Evolutionary conservation across 2,888 invertebrate genomes (phyloP), one percentile per base, ranked within the genome.

Genomic region (Cartodere bifasciata): DNA sequence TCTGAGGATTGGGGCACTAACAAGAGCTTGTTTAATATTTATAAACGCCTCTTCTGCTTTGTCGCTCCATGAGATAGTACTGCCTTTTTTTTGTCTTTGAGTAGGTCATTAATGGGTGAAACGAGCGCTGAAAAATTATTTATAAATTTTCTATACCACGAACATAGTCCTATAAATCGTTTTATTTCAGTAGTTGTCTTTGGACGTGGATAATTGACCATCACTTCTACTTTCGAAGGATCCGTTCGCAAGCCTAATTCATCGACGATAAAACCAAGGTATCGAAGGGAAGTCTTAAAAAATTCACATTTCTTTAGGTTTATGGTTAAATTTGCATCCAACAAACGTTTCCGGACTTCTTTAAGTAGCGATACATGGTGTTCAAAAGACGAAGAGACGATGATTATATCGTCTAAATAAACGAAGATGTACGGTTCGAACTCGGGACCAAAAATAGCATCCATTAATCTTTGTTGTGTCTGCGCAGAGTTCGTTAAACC

Each of bases 351-450:
- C 13, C 15, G 15, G 15, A 47, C 45, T 23, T 40, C 31, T 10
- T 26, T 12, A 7, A 49, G 33, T 3, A 47, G 16, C 5, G 21
- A 3, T 6, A 45, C 21, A 31, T 44, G 45, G 29, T 45, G 25
- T 28, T 43, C 40, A 31, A 43, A 45, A 11, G 37, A 36, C 5
- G 33, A 12, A 4, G 42, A 35, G 4, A 29, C 34, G 4, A 49
- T 32, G 9, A 50, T 42, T 3, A 50, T 41, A 26, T 48, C 46
- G 28, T 47, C 45, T n/a, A 47, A 23, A 34, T 44, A 49, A 11
- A 20, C 37, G 25, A 43, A 43, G 15, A 38, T 31, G n/a, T 39
- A 11, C 4, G 34, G 36, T 23, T 39, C 36, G 4, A 28, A 33
- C 15, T 33, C 20, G 7, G 33, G 32, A 5, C 36, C 41, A 14